Base-by-base conservation (phyloP, 2,113 vertebrate species). In the Tupaia tana region DNA sequence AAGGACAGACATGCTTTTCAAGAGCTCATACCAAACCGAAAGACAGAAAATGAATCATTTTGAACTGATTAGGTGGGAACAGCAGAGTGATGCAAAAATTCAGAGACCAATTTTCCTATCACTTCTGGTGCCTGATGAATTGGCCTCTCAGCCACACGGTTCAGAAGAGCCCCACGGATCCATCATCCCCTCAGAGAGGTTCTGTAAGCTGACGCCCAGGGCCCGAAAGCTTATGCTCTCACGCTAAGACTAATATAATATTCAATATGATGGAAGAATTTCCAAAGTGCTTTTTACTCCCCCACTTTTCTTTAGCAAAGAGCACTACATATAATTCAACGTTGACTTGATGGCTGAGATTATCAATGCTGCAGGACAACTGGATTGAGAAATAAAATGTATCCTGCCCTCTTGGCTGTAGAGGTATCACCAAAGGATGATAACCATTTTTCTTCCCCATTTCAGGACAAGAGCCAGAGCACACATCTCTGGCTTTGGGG, bases 31-130 rank as follows among this genome's bases (percentile, higher is more conserved):
- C 54, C 81, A 43, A 59, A 67, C 12, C 7, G n/a, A 77, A 93
- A 92, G 64, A n/a, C 18, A 52, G 78, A 1, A 82, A 90, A 91
- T 29, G 43, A 93, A 89, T 94, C 78, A 73, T 24, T 63, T 74
- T 59, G 84, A 92, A 64, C 29, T 22, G 56, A 95, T 87, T 64
- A 24, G 31, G 20, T 77, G 88, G 75, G 78, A 81, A 92, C 25
- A 79, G 70, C 52, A 86, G 69, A 89, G 56, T 27, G 86, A 80
- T 71, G 66, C 70, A 90, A 90, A 94, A 80, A 43, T 87, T 63
- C 59, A 3, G 59, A 75, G 63, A 70, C 82, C 58, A 31, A 64
- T 81, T 91, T 96, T 77, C 75, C 84, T 52, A 8, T 87, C 27
- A 34, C 6, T 87, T 85, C 58, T 87, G 77, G 54, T 59, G 12